Conservation (phyloP, 1,140 invertebrate species). For the Euwallacea fornicatus region DNA sequence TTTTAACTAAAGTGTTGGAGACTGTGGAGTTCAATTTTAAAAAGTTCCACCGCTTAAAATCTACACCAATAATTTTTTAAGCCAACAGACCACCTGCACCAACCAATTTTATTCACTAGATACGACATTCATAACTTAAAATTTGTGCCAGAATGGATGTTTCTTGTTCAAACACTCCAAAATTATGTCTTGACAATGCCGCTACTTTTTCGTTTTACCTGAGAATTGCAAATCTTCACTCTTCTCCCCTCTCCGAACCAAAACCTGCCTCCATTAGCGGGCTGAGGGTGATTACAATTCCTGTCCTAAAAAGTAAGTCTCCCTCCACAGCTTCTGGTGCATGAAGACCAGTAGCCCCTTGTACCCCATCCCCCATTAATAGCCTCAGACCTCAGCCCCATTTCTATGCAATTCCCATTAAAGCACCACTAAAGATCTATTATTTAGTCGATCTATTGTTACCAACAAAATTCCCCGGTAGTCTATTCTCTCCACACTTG, state of each 20-base stretch:
- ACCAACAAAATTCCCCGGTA: constrained; percentile 32
- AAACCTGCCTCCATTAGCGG: constrained; percentile 64
- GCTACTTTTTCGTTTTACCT: constrained; percentile 51
- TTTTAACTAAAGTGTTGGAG: too few relatives aligned
- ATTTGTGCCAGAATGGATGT: too few relatives aligned
- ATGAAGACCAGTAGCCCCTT: constrained; percentile 61
- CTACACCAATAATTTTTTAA: too few relatives aligned
- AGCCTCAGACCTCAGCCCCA: constrained; percentile 62
- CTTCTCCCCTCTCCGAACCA: constrained; percentile 59
- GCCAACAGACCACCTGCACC: too few relatives aligned
- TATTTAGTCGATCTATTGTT: background rate
- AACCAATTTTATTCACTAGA: too few relatives aligned
- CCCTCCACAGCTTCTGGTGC: constrained; percentile 66
- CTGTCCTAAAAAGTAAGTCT: constrained; percentile 58
- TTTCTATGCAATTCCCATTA: constrained; percentile 63
- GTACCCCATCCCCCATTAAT: constrained; percentile 69
- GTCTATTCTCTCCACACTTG: constrained; percentile 63
- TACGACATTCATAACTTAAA: too few relatives aligned
- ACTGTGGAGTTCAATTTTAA: too few relatives aligned
- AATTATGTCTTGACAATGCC: too few relatives aligned
- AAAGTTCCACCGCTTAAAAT: too few relatives aligned
- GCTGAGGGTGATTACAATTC: constrained; percentile 60
- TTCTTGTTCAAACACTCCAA: too few relatives aligned
- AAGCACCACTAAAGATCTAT: constrained; percentile 64
- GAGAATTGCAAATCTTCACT: constrained; percentile 63